These are phyloP conservation scores for Atherinomorus stipes DNA, from an alignment of 2,113 vertebrate species.

Conservation along the genomic window DNA sequence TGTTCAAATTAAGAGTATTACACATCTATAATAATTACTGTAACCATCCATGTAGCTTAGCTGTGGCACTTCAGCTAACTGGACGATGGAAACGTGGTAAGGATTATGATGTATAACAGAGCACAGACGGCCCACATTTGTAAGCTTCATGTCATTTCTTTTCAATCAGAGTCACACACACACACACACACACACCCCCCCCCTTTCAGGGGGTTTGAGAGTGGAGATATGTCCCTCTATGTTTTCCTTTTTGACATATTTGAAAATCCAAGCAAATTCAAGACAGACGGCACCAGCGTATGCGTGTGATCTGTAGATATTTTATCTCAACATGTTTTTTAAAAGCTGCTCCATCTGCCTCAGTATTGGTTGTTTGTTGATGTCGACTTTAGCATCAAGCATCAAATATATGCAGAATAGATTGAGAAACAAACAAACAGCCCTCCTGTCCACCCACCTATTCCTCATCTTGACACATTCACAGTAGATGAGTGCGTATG, in stretches of 20 bases:
- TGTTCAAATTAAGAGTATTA: slow-evolving; percentile 35
- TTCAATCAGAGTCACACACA: no score
- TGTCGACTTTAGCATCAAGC: slow-evolving; percentile 2
- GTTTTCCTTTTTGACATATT: neutral
- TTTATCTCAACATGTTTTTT: neutral
- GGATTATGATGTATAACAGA: neutral
- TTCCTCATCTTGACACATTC: slow-evolving; percentile 15
- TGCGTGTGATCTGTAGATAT: slow-evolving; percentile 3
- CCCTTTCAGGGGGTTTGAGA: neutral
- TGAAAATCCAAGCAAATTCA: slow-evolving; percentile 1
- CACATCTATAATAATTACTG: neutral
- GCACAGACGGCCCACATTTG: neutral
- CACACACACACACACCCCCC: no score
- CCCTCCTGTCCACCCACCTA: slow-evolving; percentile 23
- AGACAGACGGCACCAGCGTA: neutral
- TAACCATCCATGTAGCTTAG: neutral
- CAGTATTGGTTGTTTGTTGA: slow-evolving; percentile 21
- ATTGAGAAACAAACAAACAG: slow-evolving; percentile 12
- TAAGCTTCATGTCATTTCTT: slow-evolving; percentile 2
- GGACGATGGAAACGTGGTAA: slow-evolving; percentile 9
- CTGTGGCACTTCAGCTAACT: neutral
- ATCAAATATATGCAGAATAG: neutral
- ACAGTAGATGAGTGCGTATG: neutral
- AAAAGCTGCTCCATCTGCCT: slow-evolving; percentile 29
- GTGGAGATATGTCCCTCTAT: neutral